Evolutionary conservation across 2,797 vertebrate species (phyloP), one percentile per base, ranked within the genome.

Genomic region (Spatula versicolor): DNA sequence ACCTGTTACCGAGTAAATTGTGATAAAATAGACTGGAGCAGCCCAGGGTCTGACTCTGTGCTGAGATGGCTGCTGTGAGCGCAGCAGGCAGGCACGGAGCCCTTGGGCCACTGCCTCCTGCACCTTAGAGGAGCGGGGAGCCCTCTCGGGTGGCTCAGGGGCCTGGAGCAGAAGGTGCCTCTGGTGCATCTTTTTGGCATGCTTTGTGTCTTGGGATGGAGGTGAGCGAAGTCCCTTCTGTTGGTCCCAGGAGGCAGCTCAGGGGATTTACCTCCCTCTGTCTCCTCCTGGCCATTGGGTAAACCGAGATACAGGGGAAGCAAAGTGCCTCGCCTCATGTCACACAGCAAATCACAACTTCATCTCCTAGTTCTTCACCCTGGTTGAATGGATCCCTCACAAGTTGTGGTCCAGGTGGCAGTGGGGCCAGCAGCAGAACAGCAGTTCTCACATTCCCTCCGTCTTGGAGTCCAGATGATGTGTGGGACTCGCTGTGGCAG

Each of bases 1-100:
- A 98, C 98, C 98, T 98, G 98, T 99, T 98, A 99, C 98, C 73
- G 96, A 98, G 98, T 98, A 98, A 99, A 98, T 98, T 98, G 98
- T 98, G 98, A 98, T 99, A 95, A 98, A 99, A 99, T 98, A 98
- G 98, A 97, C 98, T 97, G 96, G 89, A 94, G 94, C 88, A 96
- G 97, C 97, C 83, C 96, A 82, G 92, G 93, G 96, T 96, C 97
- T 97, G 98, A 98, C 97, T 97, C 62, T 52, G 52, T 75, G 58
- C 82, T 90, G 88, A 77, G 80, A 56, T 85, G 83, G 87, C 74
- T 94, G 93, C 92, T 95, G 83, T 81, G 81, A 93, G 92, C 92
- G n/a, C 23, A 86, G 91, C 71, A 77, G 75, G 45, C 80, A 92
- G 63, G 68, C 69, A 62, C 13, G 64, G 67, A 82, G 74, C 63